Base-by-base conservation (phyloP, 2,888 invertebrate species). In the Drosophila neonasuta region DNA sequence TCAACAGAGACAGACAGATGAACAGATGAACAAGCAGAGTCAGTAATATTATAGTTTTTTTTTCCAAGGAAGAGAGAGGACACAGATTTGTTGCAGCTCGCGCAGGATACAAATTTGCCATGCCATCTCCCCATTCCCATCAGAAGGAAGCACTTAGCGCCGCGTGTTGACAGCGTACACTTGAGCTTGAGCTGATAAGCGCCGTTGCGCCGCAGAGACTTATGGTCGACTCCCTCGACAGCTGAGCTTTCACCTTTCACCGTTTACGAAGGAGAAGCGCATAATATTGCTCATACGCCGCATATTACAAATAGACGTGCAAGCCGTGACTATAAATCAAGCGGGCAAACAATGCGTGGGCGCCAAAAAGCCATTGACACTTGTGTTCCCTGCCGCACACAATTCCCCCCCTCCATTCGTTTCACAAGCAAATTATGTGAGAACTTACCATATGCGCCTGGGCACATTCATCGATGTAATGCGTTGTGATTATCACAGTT, bases 401-500 rank as follows among this genome's bases (percentile, higher is more conserved):
- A 10, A 10, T 3, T 34, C 8, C 3, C n/a, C n/a, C n/a, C 30
- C 36, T 9, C 15, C 8, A 6, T 24, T 24, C 32, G 8, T 32
- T 32, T 32, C 34, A 13, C 17, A 1, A 36, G 29, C 32, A 30
- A 48, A 30, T 45, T 44, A 20, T 17, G 13, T 34, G 3, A 1
- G 41, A 58, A 92, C 94, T 93, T 91, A 95, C 95, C 86, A 95
- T 93, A 81, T 94, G 93, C 15, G 96, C 96, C 90, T 96, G 96
- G 77, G 95, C 93, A 1, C 96, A 96, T 89, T 96, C 96, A 73
- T 96, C 96, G 72, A 96, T 96, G 87, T 96, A 96, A 92, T 96
- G 96, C 7, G 96, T 96, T 1, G 96, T 96, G 68, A 96, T 96
- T 77, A 96, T 96, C 56, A 96, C 95, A 13, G 96, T 96, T 45